Evolutionary conservation across 2,888 invertebrate genomes (phyloP).

Genomic region (Eurytoma adleriae): DNA sequence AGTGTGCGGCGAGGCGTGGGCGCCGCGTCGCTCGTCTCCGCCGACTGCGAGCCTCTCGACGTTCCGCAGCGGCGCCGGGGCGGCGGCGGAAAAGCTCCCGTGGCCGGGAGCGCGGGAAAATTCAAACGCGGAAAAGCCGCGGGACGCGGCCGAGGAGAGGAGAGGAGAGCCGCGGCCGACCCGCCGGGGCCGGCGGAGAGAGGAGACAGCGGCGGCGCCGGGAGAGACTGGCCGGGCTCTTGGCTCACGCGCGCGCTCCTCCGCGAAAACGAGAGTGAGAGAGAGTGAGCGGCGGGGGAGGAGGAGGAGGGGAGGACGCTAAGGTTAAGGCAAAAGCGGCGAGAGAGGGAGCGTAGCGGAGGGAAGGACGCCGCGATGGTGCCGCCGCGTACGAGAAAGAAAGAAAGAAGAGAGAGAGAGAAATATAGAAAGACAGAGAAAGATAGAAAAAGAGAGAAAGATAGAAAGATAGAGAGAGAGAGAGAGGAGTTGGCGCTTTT

Average conservation of each 20-base stretch:
- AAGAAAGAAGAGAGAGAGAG: constrained; percentile 42
- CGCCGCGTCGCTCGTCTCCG: neutral
- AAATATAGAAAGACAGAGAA: constrained; percentile 47
- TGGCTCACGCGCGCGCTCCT: constrained; percentile 4
- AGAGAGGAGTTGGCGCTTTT: constrained; percentile 12
- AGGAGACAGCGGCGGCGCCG: constrained; percentile 47
- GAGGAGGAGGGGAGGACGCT: constrained; percentile 46
- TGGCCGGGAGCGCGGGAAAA: neutral
- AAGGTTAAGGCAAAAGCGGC: constrained; percentile 49
- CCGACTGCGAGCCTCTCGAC: no score
- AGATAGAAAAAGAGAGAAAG: constrained; percentile 36
- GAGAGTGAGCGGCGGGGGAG: constrained; percentile 24
- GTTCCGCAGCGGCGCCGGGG: no score
- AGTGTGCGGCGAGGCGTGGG: neutral
- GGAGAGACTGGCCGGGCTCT: neutral
- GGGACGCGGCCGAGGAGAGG: neutral
- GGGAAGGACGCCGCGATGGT: constrained; percentile 31
- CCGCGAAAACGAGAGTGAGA: constrained; percentile 51
- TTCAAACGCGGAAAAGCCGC: constrained; percentile 12
- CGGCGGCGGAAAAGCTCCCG: neutral
- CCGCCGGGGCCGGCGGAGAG: constrained; percentile 29
- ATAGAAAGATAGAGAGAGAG: constrained; percentile 34
- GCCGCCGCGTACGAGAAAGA: constrained; percentile 30
- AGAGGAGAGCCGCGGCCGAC: neutral
- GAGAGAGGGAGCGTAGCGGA: constrained; percentile 54